Conservation (phyloP, 2,113 vertebrate species). For the Peromyscus maniculatus region DNA sequence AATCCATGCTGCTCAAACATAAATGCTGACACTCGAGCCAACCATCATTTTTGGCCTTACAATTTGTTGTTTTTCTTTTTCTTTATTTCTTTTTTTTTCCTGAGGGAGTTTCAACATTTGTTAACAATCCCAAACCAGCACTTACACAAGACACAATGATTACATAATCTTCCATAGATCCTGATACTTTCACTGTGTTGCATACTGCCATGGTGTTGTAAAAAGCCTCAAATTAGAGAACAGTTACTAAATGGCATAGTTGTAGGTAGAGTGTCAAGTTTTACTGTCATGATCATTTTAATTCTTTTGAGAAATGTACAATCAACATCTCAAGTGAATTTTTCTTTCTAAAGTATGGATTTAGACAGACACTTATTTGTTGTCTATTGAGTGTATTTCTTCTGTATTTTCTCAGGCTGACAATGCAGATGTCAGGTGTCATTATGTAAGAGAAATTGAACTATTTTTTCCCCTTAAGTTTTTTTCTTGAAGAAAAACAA, state of each 20-base stretch:
- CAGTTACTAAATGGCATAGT: conserved; percentile 64
- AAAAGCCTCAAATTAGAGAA: conserved; percentile 67
- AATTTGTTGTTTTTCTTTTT: conserved; percentile 66
- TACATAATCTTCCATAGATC: conserved; percentile 48
- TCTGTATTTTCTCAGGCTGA: neutral
- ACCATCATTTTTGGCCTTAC: conserved; percentile 46
- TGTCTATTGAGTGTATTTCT: neutral
- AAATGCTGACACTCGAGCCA: conserved; percentile 70
- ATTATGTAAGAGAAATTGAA: neutral
- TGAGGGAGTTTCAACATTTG: conserved; percentile 64
- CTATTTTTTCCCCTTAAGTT: neutral
- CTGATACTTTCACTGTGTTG: conserved; percentile 49
- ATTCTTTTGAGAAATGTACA: conserved; percentile 62
- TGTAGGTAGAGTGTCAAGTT: conserved; percentile 44
- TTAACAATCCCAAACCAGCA: conserved; percentile 67
- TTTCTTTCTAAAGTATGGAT: conserved; percentile 16
- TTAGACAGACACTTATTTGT: neutral
- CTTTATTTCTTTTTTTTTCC: neutral
- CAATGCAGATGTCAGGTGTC: neutral
- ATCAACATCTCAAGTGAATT: conserved; percentile 39
- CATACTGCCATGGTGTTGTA: conserved; percentile 21
- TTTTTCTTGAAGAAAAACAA: conserved; percentile 27
- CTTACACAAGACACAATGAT: conserved; percentile 47
- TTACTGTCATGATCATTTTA: conserved; percentile 52
- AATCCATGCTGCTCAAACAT: conserved; percentile 49